A percentile compares a stretch with the other conserved stretches of the same genome.
Evolutionary conservation across 2,113 vertebrate genomes (phyloP).

Genomic region (Meles meles): DNA sequence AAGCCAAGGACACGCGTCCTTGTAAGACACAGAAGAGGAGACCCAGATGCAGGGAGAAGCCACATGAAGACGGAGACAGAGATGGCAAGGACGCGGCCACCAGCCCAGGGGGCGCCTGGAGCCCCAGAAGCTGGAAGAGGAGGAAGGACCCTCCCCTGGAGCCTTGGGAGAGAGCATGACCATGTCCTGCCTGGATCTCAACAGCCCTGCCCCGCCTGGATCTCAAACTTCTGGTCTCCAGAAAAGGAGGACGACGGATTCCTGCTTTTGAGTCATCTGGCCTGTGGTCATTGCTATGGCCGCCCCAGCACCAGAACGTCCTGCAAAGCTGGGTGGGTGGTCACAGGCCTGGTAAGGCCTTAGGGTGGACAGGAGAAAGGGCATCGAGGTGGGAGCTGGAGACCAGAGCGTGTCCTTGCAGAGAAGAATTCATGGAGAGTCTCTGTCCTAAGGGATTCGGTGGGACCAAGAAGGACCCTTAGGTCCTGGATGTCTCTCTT

Average conservation of each 20-base stretch:
- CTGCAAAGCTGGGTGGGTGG: too few species aligned
- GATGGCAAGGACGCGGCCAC: accelerated
- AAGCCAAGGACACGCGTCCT: background rate
- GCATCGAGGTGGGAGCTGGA: background rate
- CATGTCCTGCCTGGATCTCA: background rate
- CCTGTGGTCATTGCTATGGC: accelerated
- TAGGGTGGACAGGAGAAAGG: background rate
- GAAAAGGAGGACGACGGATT: accelerated
- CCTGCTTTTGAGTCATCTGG: accelerated
- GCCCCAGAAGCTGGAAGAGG: background rate
- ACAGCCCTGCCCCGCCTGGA: accelerated
- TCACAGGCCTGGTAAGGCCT: accelerated
- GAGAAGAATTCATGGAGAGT: too few species aligned
- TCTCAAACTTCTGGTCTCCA: too few species aligned
- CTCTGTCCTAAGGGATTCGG: background rate
- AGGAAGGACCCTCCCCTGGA: accelerated
- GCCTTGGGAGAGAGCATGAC: accelerated
- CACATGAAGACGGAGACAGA: accelerated
- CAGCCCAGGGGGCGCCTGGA: too few species aligned
- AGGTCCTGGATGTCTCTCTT: background rate
- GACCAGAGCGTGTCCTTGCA: too few species aligned
- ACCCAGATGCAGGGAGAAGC: background rate
- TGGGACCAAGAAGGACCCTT: background rate
- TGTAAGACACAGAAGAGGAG: background rate
- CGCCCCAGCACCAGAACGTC: accelerated